Base-by-base conservation (phyloP, 2,797 vertebrate genomes). In the Acrossocheilus fasciatus region DNA sequence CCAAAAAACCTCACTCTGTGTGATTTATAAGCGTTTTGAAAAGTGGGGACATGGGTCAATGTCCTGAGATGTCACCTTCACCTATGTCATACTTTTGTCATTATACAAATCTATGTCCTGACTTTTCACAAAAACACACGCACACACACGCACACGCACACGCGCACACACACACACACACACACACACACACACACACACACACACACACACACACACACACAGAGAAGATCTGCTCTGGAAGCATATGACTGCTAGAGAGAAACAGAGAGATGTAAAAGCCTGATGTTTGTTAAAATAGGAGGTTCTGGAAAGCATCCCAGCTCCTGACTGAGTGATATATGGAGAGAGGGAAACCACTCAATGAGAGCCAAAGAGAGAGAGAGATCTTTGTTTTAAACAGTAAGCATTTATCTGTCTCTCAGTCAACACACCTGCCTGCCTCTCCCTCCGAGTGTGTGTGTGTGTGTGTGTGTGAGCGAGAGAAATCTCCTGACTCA, bases 381-480 rank as follows among this genome's bases (percentile, higher is more conserved):
- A 39, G 54, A 79, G 50, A 80, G 66, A 78, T 43, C 34, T 75
- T 30, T 74, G 82, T 57, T 73, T 66, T 43, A 81, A 81, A 82
- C 82, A 62, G 76, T 68, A 78, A 81, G 34, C 79, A 86, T 79
- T 84, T 75, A 88, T 85, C 80, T 77, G 79, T 83, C 80, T 87
- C 80, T 87, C 87, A 87, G 82, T 85, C 85, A 81, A 75, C 50
- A 62, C 84, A 86, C 10, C 70, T 77, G 14, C 30, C 18, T 36
- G 20, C 23, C 43, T 62, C 26, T 41, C 3, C 64, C 23, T 62
- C 10, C 17, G 30, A 75, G 9, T 72, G 20, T 59, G 50, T 45
- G 81, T 45, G 68, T 52, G 72, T 7, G 74, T 84, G 9, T 70
- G 20, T 59, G 50, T 45, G 81, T 45, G 74, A 50, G 50, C 39